phyloP scores from a whole-genome alignment of 2,797 vertebrate species.

The Psittacula derbiana region DNA sequence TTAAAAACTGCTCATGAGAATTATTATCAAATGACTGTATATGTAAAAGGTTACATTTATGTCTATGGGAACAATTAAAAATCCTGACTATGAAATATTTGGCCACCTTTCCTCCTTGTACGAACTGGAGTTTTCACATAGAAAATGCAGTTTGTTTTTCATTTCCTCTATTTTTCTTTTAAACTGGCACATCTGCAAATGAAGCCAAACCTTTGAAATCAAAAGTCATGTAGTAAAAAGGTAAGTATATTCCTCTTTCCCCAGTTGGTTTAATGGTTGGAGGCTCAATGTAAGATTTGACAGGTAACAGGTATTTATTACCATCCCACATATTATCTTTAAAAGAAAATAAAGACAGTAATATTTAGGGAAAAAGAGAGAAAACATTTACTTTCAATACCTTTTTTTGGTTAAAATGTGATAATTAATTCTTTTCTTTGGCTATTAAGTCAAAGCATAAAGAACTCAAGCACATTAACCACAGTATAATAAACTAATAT shows the following conservation, averaged over 20 bases:
- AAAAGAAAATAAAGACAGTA: constrained; percentile 41
- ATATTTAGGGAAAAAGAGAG: constrained; percentile 51
- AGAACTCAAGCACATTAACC: constrained; percentile 73
- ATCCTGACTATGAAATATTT: constrained; percentile 72
- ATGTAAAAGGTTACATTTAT: constrained; percentile 33
- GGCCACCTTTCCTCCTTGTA: constrained; percentile 74
- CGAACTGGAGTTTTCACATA: background rate
- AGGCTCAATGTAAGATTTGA: constrained; percentile 32
- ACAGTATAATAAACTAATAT: constrained; percentile 66
- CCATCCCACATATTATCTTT: constrained; percentile 18
- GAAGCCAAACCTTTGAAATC: background rate
- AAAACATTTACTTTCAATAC: constrained; percentile 50
- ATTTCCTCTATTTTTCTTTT: background rate
- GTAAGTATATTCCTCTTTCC: constrained; percentile 42
- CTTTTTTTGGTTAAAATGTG: constrained; percentile 66
- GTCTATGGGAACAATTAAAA: constrained; percentile 59
- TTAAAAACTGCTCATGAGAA: constrained; percentile 17
- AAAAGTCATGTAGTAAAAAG: constrained; percentile 11
- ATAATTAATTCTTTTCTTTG: constrained; percentile 75
- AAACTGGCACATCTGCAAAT: background rate
- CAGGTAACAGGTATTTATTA: constrained; percentile 37
- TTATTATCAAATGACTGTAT: constrained; percentile 43
- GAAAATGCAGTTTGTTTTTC: background rate
- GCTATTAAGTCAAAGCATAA: constrained; percentile 76
- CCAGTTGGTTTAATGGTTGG: constrained; percentile 31